Conservation (phyloP, 2,113 vertebrate genomes). For the Rhea pennata region DNA sequence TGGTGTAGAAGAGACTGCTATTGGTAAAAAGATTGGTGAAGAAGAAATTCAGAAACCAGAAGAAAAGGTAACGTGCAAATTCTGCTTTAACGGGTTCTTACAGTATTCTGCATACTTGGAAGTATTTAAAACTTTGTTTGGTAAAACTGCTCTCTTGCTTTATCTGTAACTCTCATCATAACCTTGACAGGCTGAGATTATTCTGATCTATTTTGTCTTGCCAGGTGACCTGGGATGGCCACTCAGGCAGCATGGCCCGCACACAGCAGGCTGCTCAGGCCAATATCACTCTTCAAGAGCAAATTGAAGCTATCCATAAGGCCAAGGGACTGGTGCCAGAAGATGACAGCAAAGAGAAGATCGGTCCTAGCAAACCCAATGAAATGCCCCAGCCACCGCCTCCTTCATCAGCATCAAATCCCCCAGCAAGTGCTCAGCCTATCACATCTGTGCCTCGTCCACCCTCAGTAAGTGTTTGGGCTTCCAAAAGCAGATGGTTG, state of each 20-base stretch:
- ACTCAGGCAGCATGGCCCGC: constrained; percentile 98
- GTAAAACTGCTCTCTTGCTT: background rate
- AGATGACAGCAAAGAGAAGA: constrained; percentile 97
- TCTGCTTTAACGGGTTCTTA: background rate
- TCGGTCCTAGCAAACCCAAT: constrained; percentile 96
- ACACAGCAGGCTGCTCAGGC: constrained; percentile 98
- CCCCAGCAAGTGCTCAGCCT: constrained; percentile 84
- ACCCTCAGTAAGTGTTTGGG: constrained; percentile 66
- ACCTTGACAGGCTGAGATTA: background rate
- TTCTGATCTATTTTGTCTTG: background rate
- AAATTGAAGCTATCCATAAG: constrained; percentile 99
- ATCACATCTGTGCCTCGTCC: constrained; percentile 81
- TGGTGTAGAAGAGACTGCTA: constrained; percentile 97
- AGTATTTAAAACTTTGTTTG: background rate
- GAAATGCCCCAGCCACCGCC: constrained; percentile 85
- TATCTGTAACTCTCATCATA: background rate
- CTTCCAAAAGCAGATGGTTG: background rate
- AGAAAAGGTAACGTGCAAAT: constrained; percentile 85
- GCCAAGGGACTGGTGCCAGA: constrained; percentile 98
- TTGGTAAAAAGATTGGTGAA: constrained; percentile 98
- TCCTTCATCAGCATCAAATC: constrained; percentile 75
- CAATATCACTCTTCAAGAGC: constrained; percentile 98
- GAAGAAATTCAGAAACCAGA: constrained; percentile 99
- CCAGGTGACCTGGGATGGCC: constrained; percentile 98
- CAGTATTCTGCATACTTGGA: background rate